Conservation (phyloP, 1,140 invertebrate species). For the Nebria ingens region DNA sequence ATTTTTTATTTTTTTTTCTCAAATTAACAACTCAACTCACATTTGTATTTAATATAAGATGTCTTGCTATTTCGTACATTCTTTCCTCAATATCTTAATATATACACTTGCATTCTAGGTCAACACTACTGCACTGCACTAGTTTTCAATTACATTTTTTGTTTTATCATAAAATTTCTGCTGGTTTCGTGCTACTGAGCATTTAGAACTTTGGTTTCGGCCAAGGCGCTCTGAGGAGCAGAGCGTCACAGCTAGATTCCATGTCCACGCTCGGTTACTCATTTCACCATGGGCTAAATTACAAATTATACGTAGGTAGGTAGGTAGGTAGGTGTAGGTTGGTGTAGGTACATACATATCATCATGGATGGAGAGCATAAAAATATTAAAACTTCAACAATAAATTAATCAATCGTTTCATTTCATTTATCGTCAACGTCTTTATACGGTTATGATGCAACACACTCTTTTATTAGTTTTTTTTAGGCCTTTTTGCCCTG, state of each 20-base stretch:
- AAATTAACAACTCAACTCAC: slow-evolving; percentile 4
- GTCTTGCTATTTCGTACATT: slow-evolving; percentile 8
- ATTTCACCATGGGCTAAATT: slow-evolving; percentile 3
- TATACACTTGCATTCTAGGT: slow-evolving; percentile 16
- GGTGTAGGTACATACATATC: no score
- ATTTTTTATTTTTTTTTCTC: not conserved
- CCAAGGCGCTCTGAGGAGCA: not conserved
- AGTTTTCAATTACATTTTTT: not conserved
- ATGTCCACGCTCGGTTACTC: not conserved
- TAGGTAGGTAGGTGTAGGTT: no score
- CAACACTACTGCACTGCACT: slow-evolving; percentile 11
- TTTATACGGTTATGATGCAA: not conserved
- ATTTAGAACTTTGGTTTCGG: slow-evolving; percentile 30
- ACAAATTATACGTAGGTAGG: slow-evolving; percentile 6
- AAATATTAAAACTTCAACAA: slow-evolving; percentile 15
- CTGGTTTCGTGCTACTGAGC: slow-evolving; percentile 25
- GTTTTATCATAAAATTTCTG: slow-evolving; percentile 11
- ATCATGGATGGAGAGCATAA: slow-evolving; percentile 21
- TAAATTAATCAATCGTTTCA: not conserved
- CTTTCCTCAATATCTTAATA: slow-evolving; percentile 12
- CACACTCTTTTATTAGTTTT: not conserved
- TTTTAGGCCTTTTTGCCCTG: slow-evolving; percentile 1
- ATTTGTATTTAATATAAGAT: slow-evolving; percentile 3
- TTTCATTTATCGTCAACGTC: not conserved
- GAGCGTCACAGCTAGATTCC: not conserved